Evolutionary conservation across 2,797 vertebrate species (phyloP), one percentile per base, ranked within the genome.

Genomic region (Threskiornis aethiopicus): DNA sequence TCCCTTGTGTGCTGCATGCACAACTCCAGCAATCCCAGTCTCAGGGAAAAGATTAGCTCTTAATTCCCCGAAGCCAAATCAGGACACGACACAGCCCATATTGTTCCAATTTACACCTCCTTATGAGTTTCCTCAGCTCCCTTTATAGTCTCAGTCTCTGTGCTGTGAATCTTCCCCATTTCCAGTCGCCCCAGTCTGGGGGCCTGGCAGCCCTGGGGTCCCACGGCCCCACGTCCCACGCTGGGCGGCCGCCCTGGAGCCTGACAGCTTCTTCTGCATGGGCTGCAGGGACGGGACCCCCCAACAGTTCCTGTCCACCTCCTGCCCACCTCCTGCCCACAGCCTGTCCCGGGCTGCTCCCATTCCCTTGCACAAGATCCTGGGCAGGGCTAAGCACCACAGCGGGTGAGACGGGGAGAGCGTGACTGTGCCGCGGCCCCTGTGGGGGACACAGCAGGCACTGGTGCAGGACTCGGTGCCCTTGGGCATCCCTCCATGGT

Each of bases 31-130:
- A 91, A 94, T 75, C 93, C 94, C 61, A 54, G 92, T 96, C 93
- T 93, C 92, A 90, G 94, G 94, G 90, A 96, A 97, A 92, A 96
- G 93, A 97, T 97, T 97, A 97, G 95, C 95, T 97, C 94, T 97
- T 97, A 97, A 97, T 97, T 97, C 97, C 97, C 97, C 0, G 13
- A 97, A 97, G 96, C 96, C 95, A 97, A 97, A 97, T 97, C 94
- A 96, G 97, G 96, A 97, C 97, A 97, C 87, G 84, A 95, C 94
- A 96, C 84, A 96, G 95, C 92, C 95, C 97, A 97, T 97, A 96
- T 96, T 97, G 97, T 97, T 97, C 95, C 93, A 97, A 97, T 97
- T 97, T 97, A 94, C 96, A 97, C 97, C 96, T 97, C 96, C 97
- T 97, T 96, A 97, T 96, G 97, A 95, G 94, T 95, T 97, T 97